Percentiles rank a stretch among this genome's conserved stretches.
Evolutionary conservation across 2,113 vertebrate genomes (phyloP).

Genomic region (Polyodon spathula): DNA sequence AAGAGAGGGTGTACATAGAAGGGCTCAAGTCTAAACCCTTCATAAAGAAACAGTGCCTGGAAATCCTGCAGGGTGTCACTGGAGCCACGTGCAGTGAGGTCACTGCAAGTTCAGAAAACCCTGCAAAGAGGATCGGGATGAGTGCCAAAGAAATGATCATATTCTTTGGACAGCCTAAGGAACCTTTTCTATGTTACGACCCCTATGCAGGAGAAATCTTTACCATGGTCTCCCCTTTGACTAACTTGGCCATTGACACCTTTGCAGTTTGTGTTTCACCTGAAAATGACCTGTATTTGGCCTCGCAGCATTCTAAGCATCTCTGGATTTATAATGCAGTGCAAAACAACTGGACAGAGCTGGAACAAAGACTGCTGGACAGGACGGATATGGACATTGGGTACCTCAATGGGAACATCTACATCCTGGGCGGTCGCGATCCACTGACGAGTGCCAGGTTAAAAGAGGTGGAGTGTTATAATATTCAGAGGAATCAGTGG

Average conservation of each 20-base stretch:
- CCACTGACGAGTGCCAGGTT: conserved; percentile 61
- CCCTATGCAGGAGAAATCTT: conserved; percentile 69
- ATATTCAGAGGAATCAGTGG: conserved; percentile 77
- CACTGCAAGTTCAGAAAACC: conserved; percentile 29
- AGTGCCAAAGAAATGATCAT: conserved; percentile 75
- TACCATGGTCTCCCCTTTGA: conserved; percentile 66
- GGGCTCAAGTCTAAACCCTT: conserved; percentile 47
- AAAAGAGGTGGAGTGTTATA: conserved; percentile 80
- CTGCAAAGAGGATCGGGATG: conserved; percentile 63
- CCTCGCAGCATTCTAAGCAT: conserved; percentile 72
- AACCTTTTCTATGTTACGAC: conserved; percentile 76
- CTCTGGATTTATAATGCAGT: conserved; percentile 74
- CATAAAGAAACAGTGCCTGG: conserved; percentile 36
- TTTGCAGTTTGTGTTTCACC: conserved; percentile 67
- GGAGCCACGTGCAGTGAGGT: conserved; percentile 35
- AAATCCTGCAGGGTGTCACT: conserved; percentile 39
- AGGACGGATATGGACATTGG: conserved; percentile 71
- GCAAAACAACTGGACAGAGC: conserved; percentile 68
- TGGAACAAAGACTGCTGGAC: conserved; percentile 65
- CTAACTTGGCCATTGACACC: conserved; percentile 64
- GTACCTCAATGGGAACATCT: conserved; percentile 73
- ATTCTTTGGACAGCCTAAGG: conserved; percentile 72
- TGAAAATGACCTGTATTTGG: conserved; percentile 71
- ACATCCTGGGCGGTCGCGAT: conserved; percentile 69
- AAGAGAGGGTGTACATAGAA: conserved; percentile 60